Evolutionary conservation across 2,797 vertebrate genomes (phyloP).

Genomic region (Tragelaphus oryx): DNA sequence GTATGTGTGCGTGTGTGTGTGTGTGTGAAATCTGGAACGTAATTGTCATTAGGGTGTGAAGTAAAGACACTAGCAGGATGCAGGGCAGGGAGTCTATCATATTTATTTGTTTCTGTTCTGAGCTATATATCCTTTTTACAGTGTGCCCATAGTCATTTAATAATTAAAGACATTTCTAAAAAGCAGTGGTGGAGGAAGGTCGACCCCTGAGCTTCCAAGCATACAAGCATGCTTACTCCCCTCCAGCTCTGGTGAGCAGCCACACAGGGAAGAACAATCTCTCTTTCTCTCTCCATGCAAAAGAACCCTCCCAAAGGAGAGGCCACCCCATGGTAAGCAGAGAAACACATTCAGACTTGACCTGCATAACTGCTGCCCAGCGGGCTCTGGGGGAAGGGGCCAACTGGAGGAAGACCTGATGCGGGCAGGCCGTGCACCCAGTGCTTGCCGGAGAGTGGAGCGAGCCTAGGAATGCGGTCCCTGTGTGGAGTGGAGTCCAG

Average conservation of each 20-base stretch:
- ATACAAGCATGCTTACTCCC: background rate
- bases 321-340: background rate
- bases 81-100: too few species aligned
- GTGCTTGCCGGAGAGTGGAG: background rate
- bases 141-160: background rate
- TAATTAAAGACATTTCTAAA: background rate
- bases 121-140: background rate
- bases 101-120: background rate
- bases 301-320: background rate
- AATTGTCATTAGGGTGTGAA: background rate
- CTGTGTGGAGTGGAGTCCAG: background rate
- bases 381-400: background rate
- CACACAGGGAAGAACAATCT: background rate
- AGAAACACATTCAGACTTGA: background rate
- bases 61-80: background rate
- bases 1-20: background rate
- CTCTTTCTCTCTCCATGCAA: background rate
- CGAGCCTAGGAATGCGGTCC: background rate
- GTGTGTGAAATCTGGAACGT: background rate
- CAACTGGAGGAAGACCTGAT: background rate
- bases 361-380: background rate
- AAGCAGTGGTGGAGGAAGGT: background rate
- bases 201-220: background rate
- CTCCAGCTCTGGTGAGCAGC: background rate
- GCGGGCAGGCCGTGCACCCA: accelerated